These are phyloP conservation scores for Pluvialis apricaria DNA, from an alignment of 2,113 vertebrate genomes.

Conservation along the genomic window DNA sequence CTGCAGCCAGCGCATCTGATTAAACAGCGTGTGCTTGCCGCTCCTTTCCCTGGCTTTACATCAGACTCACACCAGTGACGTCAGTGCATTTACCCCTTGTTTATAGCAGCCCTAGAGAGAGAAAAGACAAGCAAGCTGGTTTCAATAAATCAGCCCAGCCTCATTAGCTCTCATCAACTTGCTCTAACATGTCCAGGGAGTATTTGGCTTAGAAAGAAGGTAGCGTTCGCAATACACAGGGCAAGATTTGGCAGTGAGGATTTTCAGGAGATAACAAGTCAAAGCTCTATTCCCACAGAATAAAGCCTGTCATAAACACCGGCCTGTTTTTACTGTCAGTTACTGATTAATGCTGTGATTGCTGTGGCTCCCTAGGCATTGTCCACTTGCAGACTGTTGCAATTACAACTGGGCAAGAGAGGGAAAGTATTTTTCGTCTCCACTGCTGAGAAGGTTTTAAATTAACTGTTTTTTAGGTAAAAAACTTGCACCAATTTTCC, in stretches of 20 bases:
- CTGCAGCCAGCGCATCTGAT: background rate
- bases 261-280: background rate
- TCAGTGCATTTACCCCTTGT: background rate
- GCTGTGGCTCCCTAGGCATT: background rate
- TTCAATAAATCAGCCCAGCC: background rate
- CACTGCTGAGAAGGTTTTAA: background rate
- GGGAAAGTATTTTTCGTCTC: background rate
- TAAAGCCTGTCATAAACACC: background rate
- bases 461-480: background rate
- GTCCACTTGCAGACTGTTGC: background rate
- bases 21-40: background rate
- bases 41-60: background rate
- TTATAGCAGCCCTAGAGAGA: background rate
- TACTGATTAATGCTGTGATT: background rate
- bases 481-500: background rate
- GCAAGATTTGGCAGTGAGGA: background rate
- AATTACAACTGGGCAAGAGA: background rate
- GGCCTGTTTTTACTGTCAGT: background rate
- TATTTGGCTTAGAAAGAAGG: background rate
- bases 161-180: background rate
- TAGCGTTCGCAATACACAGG: background rate
- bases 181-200: background rate
- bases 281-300: background rate
- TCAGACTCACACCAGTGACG: background rate
- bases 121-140: background rate